Conservation (phyloP, 2,888 invertebrate genomes). For the Tineola bisselliella region DNA sequence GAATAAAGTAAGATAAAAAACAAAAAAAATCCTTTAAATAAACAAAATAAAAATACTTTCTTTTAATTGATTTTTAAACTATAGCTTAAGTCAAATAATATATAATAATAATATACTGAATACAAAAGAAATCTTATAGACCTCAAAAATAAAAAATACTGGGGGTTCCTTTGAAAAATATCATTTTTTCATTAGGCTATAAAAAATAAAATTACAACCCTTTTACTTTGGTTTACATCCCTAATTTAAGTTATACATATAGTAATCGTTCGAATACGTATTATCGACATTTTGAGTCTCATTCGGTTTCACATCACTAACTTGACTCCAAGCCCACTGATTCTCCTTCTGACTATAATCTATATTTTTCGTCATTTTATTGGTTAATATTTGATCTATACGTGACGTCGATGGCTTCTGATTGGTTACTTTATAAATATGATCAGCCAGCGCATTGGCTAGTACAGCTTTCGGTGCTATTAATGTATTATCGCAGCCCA, state of each 20-base stretch:
- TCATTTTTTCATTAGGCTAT: too few species aligned
- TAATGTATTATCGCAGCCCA: slow-evolving; percentile 36
- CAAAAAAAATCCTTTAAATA: too few species aligned
- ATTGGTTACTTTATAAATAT: slow-evolving; percentile 64
- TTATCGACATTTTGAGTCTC: slow-evolving; percentile 41
- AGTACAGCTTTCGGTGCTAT: slow-evolving; percentile 58
- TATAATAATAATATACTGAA: too few species aligned
- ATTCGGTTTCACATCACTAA: not conserved
- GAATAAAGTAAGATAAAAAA: too few species aligned
- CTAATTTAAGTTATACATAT: not conserved
- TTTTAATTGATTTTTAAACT: too few species aligned
- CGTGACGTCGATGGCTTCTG: slow-evolving; percentile 59
- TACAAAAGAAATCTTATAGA: too few species aligned
- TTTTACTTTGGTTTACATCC: too few species aligned
- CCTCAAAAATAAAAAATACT: too few species aligned
- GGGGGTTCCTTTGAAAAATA: too few species aligned
- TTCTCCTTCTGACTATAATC: slow-evolving; percentile 41
- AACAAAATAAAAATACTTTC: too few species aligned
- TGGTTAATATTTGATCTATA: slow-evolving; percentile 56
- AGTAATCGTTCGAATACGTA: slow-evolving; percentile 44
- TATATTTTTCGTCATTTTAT: slow-evolving; percentile 40
- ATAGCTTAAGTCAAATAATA: too few species aligned
- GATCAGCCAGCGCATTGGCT: slow-evolving; percentile 55
- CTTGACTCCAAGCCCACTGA: slow-evolving; percentile 36
- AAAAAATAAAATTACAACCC: too few species aligned